These are phyloP conservation scores for Semnopithecus entellus DNA, from an alignment of 2,113 vertebrate genomes.

Conservation along the genomic window DNA sequence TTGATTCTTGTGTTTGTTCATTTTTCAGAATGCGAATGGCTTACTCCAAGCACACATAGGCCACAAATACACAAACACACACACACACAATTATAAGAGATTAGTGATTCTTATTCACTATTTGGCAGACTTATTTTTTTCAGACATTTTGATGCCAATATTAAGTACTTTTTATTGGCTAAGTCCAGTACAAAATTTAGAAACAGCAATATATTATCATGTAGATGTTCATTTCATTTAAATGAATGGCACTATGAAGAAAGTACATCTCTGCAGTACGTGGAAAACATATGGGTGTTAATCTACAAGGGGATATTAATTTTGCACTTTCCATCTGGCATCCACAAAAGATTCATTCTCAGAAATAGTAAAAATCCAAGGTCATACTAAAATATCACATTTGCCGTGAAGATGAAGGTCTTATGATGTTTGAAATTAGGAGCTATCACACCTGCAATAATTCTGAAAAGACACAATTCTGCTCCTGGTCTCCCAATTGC, in stretches of 20 bases:
- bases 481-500: neutral
- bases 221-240: slow-evolving; percentile 80
- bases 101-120: neutral
- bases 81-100: neutral
- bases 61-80: neutral
- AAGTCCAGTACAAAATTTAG: slow-evolving; percentile 30
- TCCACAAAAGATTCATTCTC: slow-evolving; percentile 81
- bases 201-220: slow-evolving; percentile 79
- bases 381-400: slow-evolving; percentile 64
- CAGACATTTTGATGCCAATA: slow-evolving; percentile 7
- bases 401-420: slow-evolving; percentile 36
- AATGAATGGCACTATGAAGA: slow-evolving; percentile 81
- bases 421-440: neutral
- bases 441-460: slow-evolving; percentile 51
- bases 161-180: neutral
- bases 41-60: neutral
- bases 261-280: slow-evolving; percentile 69
- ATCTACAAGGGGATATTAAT: slow-evolving; percentile 82
- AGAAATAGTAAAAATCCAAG: slow-evolving; percentile 80
- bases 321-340: slow-evolving; percentile 86
- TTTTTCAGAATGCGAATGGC: neutral
- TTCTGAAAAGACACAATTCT: slow-evolving; percentile 34
- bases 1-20: neutral
- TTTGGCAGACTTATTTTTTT: neutral
- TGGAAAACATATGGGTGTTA: slow-evolving; percentile 81